phyloP scores from a whole-genome alignment of 2,888 invertebrate species.

The Biston stratarius region DNA sequence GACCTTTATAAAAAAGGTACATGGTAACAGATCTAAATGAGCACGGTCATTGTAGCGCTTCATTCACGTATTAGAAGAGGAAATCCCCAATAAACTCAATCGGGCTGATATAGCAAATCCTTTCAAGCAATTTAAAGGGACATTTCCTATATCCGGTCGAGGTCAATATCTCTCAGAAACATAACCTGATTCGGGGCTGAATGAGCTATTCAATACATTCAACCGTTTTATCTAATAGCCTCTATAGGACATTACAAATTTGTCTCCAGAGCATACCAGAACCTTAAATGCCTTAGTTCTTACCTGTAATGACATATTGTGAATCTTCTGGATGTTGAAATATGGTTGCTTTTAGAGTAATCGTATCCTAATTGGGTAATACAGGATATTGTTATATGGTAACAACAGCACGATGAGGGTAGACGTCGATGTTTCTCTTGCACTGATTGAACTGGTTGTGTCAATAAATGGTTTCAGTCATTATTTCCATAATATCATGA shows the following conservation, averaged over 20 bases:
- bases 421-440: conserved; percentile 68
- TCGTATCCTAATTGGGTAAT: conserved; percentile 77
- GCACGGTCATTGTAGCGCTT: conserved; percentile 10
- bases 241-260: conserved; percentile 84
- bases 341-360: conserved; percentile 62
- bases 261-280: conserved; percentile 63
- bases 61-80: conserved; percentile 49
- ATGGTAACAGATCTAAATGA: conserved; percentile 7
- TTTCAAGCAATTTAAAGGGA: conserved; percentile 75
- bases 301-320: conserved; percentile 10
- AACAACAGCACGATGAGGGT: conserved; percentile 70
- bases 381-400: conserved; percentile 84
- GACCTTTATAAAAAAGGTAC: not conserved
- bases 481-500: not conserved
- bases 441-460: conserved; percentile 60
- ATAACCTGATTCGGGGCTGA: conserved; percentile 76
- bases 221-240: conserved; percentile 80
- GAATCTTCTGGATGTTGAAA: conserved; percentile 57
- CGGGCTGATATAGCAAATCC: conserved; percentile 70
- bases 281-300: conserved; percentile 27
- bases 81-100: conserved; percentile 67
- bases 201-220: conserved; percentile 82
- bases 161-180: conserved; percentile 72
- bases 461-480: conserved; percentile 48
- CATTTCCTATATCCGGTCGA: conserved; percentile 80